phyloP scores from a whole-genome alignment of 30 jellyfish, hydroid and myxozoan genomes.

The Pelagia noctiluca region DNA sequence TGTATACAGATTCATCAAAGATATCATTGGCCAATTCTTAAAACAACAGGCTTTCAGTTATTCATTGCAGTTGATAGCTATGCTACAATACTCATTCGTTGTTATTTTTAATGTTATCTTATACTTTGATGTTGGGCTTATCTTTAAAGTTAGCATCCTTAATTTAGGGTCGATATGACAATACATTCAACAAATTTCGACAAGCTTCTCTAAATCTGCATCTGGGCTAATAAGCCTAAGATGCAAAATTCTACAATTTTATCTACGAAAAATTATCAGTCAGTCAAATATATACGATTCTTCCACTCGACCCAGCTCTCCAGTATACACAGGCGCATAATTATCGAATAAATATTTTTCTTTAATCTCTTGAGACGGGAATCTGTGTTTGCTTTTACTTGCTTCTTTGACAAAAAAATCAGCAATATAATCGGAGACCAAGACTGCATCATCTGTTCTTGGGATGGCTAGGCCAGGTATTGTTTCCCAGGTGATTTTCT shows the following conservation, averaged over 20 bases:
- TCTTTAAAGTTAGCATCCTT: too few relatives aligned
- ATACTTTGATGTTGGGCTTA: too few relatives aligned
- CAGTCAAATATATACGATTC: conserved; percentile 30
- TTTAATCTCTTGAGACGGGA: conserved; percentile 27
- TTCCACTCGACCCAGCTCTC: conserved; percentile 44
- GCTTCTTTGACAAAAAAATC: conserved; percentile 66
- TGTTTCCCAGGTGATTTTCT: conserved; percentile 70
- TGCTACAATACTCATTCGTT: too few relatives aligned
- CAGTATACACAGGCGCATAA: conserved; percentile 46
- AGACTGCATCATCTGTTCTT: conserved; percentile 49
- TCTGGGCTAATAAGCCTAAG: background rate
- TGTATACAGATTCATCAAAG: too few relatives aligned
- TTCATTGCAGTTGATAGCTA: too few relatives aligned
- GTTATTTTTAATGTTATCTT: too few relatives aligned
- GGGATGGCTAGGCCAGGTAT: conserved; percentile 62
- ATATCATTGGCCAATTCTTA: too few relatives aligned
- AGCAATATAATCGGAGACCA: conserved; percentile 42
- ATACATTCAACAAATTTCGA: too few relatives aligned
- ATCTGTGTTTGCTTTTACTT: conserved; percentile 46
- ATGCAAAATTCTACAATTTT: background rate
- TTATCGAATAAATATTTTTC: conserved; percentile 29
- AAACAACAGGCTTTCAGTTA: too few relatives aligned
- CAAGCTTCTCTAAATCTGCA: too few relatives aligned
- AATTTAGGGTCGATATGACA: too few relatives aligned
- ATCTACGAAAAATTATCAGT: background rate